Conservation (phyloP, 1,140 invertebrate species). For the Lordiphosa stackelbergi region DNA sequence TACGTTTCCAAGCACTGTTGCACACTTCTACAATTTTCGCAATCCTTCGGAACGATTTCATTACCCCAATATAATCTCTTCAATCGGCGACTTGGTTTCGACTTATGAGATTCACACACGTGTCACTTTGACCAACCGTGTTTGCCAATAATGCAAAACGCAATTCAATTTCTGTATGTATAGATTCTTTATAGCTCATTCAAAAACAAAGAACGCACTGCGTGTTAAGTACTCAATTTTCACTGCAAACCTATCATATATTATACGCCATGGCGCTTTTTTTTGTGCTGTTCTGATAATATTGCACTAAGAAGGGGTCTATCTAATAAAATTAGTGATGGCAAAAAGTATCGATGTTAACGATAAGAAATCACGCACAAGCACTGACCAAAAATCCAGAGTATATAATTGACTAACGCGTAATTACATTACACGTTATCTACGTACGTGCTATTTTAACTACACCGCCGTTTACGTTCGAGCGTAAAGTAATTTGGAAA, state of each 20-base stretch:
- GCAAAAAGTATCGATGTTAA: too few relatives aligned
- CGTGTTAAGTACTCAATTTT: conserved; percentile 62
- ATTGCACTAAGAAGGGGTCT: conserved; percentile 50
- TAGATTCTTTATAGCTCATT: conserved; percentile 25
- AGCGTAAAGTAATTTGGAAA: too few relatives aligned
- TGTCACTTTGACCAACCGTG: conserved; percentile 60
- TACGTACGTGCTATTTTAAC: too few relatives aligned
- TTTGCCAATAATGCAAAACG: conserved; percentile 38
- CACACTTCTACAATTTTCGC: conserved; percentile 1
- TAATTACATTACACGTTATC: too few relatives aligned
- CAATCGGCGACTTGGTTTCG: conserved; percentile 12
- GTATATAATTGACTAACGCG: too few relatives aligned
- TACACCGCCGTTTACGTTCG: too few relatives aligned
- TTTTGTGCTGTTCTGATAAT: conserved; percentile 55
- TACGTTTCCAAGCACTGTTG: neutral
- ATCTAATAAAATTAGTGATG: conserved; percentile 6
- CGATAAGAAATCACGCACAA: too few relatives aligned
- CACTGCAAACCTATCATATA: conserved; percentile 37
- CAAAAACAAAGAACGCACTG: conserved; percentile 33
- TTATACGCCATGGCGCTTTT: conserved; percentile 61
- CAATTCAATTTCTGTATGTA: conserved; percentile 26
- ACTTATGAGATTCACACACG: conserved; percentile 74
- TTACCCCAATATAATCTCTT: conserved; percentile 44
- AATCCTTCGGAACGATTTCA: conserved; percentile 32
- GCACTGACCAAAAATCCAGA: too few relatives aligned